Base-by-base conservation (phyloP, 30 jellyfish, hydroid and myxozoan species). In the Pelagia noctiluca region DNA sequence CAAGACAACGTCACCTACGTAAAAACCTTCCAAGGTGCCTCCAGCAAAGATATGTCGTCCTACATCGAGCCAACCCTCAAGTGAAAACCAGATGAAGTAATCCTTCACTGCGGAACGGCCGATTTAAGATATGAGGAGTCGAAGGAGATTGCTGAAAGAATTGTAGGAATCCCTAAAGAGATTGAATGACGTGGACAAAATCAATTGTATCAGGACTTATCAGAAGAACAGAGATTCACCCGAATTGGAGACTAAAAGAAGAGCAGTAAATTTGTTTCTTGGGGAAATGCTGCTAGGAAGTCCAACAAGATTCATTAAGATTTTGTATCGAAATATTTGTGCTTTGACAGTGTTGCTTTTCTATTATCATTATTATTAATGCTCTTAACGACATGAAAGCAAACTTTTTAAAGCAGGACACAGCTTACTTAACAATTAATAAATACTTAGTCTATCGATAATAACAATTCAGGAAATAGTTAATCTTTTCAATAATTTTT, bases 61-160 rank as follows among this genome's bases (percentile, higher is more conserved):
- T 70, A 70, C 46, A 2, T 70, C 12, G 83, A 70, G 36, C 83
- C 66, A 33, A 36, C 83, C 1, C 37, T 70, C 68, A 37, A 29
- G 2, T 19, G 23, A 0, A 70, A 42, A 34, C 83, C 83, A 70
- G 68, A 35, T 70, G 68, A 35, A 19, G 32, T 36, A 35, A 18
- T 70, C 32, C 1, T 70, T 0, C 2, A 8, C 32, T 70, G 83
- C 46, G 83, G 83, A 19, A 35, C 83, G 13, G 46, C 37, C 67
- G 46, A 37, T 35, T 47, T 36, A 0, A 35, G 49, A 42, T n/a
- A 5, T 18, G 83, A 70, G 26, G 68, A 36, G 0, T 67, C 83
- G 0, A 67, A 1, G 37, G 36, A 1, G n/a, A n/a, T n/a, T n/a
- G n/a, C n/a, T n/a, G n/a, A n/a, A n/a, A n/a, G n/a, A n/a, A n/a